Conservation (phyloP, 2,113 vertebrate genomes). For the Oreochromis tanganicae region DNA sequence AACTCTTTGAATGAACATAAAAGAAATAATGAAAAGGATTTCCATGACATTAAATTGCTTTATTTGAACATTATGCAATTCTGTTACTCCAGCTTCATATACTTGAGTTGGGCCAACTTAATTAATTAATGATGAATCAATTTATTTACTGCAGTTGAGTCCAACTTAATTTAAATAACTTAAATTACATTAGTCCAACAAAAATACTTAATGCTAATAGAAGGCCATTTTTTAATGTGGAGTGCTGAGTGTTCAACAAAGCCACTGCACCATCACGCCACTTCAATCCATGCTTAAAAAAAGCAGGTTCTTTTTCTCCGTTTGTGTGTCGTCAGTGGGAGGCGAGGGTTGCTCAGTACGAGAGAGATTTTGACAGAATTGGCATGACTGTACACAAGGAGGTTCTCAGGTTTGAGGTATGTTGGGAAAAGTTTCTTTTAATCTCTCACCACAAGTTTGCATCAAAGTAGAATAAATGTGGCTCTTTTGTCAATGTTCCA, state of each 20-base stretch:
- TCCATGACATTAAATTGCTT: too few relatives aligned
- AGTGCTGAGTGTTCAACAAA: not conserved
- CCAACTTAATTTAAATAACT: not conserved
- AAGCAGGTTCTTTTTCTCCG: not conserved
- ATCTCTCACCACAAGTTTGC: not conserved
- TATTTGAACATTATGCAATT: too few relatives aligned
- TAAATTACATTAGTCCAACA: not conserved
- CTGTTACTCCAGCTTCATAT: too few relatives aligned
- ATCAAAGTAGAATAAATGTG: not conserved
- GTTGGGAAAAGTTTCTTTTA: not conserved
- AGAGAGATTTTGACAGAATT: conserved; percentile 90
- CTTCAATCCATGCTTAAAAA: not conserved
- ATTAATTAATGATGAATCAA: not conserved
- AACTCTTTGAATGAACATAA: too few relatives aligned
- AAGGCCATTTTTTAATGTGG: not conserved
- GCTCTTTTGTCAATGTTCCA: not conserved
- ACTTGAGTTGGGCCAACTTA: too few relatives aligned
- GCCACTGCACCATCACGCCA: not conserved
- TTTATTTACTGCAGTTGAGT: not conserved
- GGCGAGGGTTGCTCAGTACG: conserved; percentile 83
- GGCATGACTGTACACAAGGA: conserved; percentile 87
- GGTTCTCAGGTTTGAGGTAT: conserved; percentile 89
- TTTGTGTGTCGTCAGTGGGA: conserved; percentile 80
- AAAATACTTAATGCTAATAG: not conserved
- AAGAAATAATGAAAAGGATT: too few relatives aligned